Evolutionary conservation across 2,888 invertebrate genomes (phyloP).

Genomic region (Tipula lateralis): DNA sequence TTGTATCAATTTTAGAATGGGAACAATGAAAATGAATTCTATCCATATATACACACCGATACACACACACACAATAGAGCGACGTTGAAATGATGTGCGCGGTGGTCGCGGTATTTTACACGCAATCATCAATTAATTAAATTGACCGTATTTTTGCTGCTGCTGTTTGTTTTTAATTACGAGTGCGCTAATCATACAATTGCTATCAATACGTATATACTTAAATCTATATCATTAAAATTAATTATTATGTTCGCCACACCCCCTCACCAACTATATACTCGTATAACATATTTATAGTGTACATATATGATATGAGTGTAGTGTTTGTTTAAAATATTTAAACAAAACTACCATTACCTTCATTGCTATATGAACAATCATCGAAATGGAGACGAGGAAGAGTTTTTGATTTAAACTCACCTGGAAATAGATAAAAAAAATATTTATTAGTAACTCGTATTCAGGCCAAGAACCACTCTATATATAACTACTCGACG

Average conservation of each 20-base stretch:
- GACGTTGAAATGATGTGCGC: no score
- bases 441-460: constrained; percentile 26
- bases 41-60: neutral
- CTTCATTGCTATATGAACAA: constrained; percentile 46
- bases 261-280: neutral
- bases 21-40: neutral
- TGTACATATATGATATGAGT: neutral
- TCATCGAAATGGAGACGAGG: constrained; percentile 49
- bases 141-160: neutral
- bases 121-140: constrained; percentile 19
- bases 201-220: neutral
- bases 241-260: neutral
- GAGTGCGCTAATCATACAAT: neutral
- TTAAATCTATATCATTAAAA: neutral
- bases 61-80: no score
- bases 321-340: neutral
- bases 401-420: constrained; percentile 51
- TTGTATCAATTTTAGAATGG: neutral
- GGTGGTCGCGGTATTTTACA: neutral
- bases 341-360: constrained; percentile 39
- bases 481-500: no score
- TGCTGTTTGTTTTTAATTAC: neutral
- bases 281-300: neutral
- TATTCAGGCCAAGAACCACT: neutral
- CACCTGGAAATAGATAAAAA: constrained; percentile 44